Conservation (phyloP, 53 echinoderm and acorn worm species). For the Apostichopus leukothele region DNA sequence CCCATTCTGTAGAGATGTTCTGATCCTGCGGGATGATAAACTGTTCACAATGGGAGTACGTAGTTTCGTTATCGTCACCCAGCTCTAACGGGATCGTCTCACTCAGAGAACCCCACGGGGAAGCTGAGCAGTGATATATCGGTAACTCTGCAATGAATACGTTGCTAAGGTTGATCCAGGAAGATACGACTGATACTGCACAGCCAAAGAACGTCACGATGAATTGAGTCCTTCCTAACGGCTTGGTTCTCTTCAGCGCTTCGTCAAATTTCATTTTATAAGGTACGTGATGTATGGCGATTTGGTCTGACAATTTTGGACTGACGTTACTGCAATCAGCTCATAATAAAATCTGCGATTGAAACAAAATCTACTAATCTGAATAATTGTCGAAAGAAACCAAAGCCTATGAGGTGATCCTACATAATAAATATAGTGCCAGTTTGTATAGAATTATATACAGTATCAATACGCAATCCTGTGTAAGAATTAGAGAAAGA, state of each 20-base stretch:
- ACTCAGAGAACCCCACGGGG: neutral
- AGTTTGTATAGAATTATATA: too few relatives aligned
- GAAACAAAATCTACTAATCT: too few relatives aligned
- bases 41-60: constrained; percentile 11
- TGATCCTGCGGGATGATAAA: neutral
- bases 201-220: neutral
- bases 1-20: neutral
- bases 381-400: too few relatives aligned
- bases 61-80: neutral
- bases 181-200: neutral
- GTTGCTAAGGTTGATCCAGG: constrained; percentile 26
- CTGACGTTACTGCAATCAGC: too few relatives aligned
- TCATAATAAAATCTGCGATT: too few relatives aligned
- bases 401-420: too few relatives aligned
- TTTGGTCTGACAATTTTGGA: too few relatives aligned
- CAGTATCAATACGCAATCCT: too few relatives aligned
- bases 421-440: too few relatives aligned
- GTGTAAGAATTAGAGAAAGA: too few relatives aligned
- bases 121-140: constrained; percentile 7
- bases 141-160: constrained; percentile 20
- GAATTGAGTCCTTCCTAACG: constrained; percentile 22
- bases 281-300: neutral
- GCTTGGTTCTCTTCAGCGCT: neutral
- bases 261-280: constrained; percentile 11
- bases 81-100: neutral